Base-by-base conservation (phyloP, 2,888 invertebrate species). In the Drosophila vallismaia region DNA sequence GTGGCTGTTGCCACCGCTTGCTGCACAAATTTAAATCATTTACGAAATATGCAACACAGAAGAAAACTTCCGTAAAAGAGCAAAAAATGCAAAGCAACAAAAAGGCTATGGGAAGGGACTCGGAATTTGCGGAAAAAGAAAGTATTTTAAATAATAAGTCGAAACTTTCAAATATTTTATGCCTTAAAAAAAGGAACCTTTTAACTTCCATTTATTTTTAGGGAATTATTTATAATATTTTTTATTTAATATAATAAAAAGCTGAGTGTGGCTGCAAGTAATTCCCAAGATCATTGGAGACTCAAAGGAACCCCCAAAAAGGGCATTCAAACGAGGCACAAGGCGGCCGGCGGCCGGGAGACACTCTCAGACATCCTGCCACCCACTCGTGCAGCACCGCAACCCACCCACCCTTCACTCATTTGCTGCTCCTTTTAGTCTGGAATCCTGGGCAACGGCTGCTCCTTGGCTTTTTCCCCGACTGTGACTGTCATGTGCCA, bases 401-500 rank as follows among this genome's bases (percentile, higher is more conserved):
- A 31, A 2, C 2, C 12, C 48, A 1, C 14, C 28, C 29, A 19
- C 46, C 29, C 19, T 29, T 50, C 26, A 14, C 12, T 45, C 19
- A 31, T 33, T 55, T 29, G 26, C 46, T 54, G 57, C 57, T 64
- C 67, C 38, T 60, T 19, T 24, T 19, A 70, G 54, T 76, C 54
- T 74, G 57, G 56, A 67, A 76, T 72, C 71, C 69, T 72, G 75
- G 78, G 78, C 72, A 51, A 66, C 45, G 63, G 64, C 64, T 81
- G 86, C 64, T 66, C 67, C 64, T 67, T 64, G 67, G 67, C 68
- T 66, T 66, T 56, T 14, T 31, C 45, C 82, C 80, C 84, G 82
- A 87, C 88, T 88, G 88, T 87, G 89, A 89, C 89, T 89, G 89
- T 90, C 89, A 89, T 89, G 89, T 89, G 87, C 89, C 88, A 89